phyloP scores from a whole-genome alignment of 1,140 invertebrate genomes.

The Leguminivora glycinivorella region DNA sequence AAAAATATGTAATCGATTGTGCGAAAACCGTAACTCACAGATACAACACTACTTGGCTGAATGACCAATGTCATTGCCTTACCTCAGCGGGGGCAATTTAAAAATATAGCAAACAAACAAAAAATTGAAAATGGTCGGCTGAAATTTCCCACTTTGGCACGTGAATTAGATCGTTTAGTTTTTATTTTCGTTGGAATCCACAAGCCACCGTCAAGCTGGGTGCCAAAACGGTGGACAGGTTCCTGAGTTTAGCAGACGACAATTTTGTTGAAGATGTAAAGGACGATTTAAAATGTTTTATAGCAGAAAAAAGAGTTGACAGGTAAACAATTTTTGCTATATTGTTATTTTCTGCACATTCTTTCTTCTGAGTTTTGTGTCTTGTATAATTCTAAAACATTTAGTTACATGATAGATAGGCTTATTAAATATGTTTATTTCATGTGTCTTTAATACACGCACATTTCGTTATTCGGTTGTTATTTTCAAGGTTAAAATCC shows the following conservation, averaged over 20 bases:
- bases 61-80: background rate
- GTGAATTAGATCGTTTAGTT: constrained; percentile 53
- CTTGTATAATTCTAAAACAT: too few species aligned
- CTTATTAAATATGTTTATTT: constrained; percentile 14
- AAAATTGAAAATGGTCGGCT: constrained; percentile 71
- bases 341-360: constrained; percentile 38
- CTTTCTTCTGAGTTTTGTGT: background rate
- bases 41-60: background rate
- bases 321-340: constrained; percentile 70
- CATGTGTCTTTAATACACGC: constrained; percentile 25
- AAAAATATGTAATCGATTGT: too few species aligned
- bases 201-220: constrained; percentile 72
- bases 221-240: constrained; percentile 75
- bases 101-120: constrained; percentile 29
- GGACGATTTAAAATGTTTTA: constrained; percentile 76
- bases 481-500: constrained; percentile 68
- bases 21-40: background rate
- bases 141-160: constrained; percentile 60
- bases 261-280: constrained; percentile 76
- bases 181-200: constrained; percentile 54
- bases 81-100: constrained; percentile 13
- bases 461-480: constrained; percentile 33
- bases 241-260: constrained; percentile 71
- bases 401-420: too few species aligned
- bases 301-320: constrained; percentile 69